These are phyloP conservation scores for Meghimatium bilineatum DNA, from an alignment of 2,888 invertebrate species.

Conservation along the genomic window DNA sequence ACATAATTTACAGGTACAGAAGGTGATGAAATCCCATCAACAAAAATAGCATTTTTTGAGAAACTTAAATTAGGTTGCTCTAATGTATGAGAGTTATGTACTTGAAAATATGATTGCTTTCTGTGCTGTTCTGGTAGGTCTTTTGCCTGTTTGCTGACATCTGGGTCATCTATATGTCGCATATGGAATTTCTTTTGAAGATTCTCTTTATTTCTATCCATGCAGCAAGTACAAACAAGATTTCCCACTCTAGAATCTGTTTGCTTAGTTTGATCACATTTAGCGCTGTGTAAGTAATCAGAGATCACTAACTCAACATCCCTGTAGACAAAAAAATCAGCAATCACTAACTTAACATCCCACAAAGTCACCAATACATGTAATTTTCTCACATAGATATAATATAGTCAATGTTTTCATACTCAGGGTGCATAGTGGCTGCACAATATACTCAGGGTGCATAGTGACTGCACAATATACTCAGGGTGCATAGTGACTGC, in stretches of 20 bases:
- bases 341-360: no score
- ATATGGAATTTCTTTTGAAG: conserved; percentile 49
- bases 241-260: conserved; percentile 48
- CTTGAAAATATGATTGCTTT: not conserved
- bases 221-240: conserved; percentile 62
- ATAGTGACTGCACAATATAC: no score
- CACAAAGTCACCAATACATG: not conserved
- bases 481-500: no score
- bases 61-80: not conserved
- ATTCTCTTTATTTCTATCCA: conserved; percentile 63
- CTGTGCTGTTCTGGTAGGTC: conserved; percentile 9
- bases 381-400: no score
- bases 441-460: no score
- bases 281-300: conserved; percentile 63
- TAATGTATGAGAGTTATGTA: not conserved
- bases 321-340: conserved; percentile 29
- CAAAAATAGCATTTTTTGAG: not conserved
- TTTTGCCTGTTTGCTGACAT: not conserved
- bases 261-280: conserved; percentile 61
- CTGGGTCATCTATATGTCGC: conserved; percentile 25
- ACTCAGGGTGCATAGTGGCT: no score
- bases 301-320: conserved; percentile 63
- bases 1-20: not conserved
- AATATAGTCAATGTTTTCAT: no score
- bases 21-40: not conserved